Conservation (phyloP, 2,888 invertebrate genomes). For the Scaptomyza flava region DNA sequence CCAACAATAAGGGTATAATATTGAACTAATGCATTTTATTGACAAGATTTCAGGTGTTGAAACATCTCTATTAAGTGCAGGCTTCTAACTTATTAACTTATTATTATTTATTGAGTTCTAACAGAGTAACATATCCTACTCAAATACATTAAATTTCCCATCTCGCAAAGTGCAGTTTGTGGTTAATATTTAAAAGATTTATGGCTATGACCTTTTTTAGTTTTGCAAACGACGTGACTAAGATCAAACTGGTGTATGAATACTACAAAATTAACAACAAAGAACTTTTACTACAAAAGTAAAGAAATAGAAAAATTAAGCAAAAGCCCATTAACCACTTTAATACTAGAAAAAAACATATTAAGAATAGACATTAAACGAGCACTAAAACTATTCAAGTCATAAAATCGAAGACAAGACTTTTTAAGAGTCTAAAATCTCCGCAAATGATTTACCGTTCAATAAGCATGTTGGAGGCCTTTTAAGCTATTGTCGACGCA, state of each 20-base stretch:
- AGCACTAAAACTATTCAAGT: conserved; percentile 13
- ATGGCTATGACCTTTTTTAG: conserved; percentile 4
- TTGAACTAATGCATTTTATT: too few relatives aligned
- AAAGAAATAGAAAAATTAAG: background rate
- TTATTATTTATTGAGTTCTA: too few relatives aligned
- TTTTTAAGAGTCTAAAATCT: conserved; percentile 5
- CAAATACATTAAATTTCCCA: too few relatives aligned
- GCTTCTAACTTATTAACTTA: too few relatives aligned
- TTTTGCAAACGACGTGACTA: conserved; percentile 10
- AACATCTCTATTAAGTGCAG: too few relatives aligned
- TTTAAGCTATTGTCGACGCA: conserved; percentile 20
- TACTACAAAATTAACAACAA: background rate
- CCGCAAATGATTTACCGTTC: conserved; percentile 25
- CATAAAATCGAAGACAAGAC: conserved; percentile 7
- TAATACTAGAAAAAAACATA: background rate
- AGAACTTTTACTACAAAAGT: background rate
- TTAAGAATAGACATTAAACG: conserved; percentile 8
- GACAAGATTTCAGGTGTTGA: too few relatives aligned
- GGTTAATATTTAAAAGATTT: background rate
- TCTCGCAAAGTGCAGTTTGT: conserved; percentile 14
- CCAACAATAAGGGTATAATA: too few relatives aligned
- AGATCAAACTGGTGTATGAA: background rate
- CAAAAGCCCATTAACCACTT: background rate
- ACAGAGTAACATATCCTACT: too few relatives aligned
- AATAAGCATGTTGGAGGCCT: conserved; percentile 14